Conservation (phyloP, 2,888 invertebrate genomes). For the Augiades crinisus region DNA sequence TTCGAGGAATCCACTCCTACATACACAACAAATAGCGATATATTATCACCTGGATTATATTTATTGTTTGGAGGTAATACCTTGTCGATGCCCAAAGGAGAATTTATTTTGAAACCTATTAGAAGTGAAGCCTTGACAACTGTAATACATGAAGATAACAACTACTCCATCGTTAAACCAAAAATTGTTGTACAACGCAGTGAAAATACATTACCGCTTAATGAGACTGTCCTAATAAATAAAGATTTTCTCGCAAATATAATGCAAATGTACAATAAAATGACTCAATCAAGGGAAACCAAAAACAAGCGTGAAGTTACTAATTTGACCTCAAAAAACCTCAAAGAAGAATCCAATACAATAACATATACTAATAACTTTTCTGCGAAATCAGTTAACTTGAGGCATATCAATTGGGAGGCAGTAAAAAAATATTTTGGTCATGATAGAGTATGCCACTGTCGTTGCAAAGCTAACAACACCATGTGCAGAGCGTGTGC, state of each 20-base stretch:
- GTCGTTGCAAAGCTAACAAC: slow-evolving; percentile 52
- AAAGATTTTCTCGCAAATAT: slow-evolving; percentile 37
- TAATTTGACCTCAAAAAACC: neutral
- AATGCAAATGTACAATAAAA: slow-evolving; percentile 44
- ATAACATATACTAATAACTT: no score
- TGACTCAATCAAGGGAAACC: slow-evolving; percentile 29
- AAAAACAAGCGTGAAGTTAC: slow-evolving; percentile 22
- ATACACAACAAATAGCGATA: slow-evolving; percentile 13
- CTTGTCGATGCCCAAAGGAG: slow-evolving; percentile 35
- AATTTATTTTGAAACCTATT: slow-evolving; percentile 47
- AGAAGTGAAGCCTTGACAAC: slow-evolving; percentile 35
- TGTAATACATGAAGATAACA: slow-evolving; percentile 30
- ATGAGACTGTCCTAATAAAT: slow-evolving; percentile 44
- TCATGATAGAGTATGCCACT: slow-evolving; percentile 54
- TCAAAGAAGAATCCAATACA: neutral
- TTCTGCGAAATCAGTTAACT: slow-evolving; percentile 18
- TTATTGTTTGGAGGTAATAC: slow-evolving; percentile 47
- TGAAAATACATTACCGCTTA: neutral
- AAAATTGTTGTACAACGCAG: neutral
- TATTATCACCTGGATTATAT: slow-evolving; percentile 51
- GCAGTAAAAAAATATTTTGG: slow-evolving; percentile 50
- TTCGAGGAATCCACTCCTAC: slow-evolving; percentile 37
- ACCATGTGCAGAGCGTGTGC: slow-evolving; percentile 62
- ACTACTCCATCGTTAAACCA: neutral
- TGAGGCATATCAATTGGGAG: slow-evolving; percentile 46